Evolutionary conservation across 2,797 vertebrate genomes (phyloP).

Genomic region (Glossophaga mutica): DNA sequence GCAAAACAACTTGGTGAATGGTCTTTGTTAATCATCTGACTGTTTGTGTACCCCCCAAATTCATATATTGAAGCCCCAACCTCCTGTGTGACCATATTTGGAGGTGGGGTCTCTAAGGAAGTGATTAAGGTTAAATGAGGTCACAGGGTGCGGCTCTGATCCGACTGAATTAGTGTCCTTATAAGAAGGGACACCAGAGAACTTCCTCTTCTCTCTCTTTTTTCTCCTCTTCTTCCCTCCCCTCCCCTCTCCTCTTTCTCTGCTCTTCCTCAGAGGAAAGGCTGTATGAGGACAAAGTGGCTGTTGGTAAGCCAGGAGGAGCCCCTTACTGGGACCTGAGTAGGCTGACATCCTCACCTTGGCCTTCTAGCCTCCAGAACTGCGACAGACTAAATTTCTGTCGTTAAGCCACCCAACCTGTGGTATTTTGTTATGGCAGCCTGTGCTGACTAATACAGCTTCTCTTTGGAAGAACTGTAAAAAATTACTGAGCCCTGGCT

Average conservation of each 20-base stretch:
- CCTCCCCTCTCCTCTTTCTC: background rate
- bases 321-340: background rate
- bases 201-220: background rate
- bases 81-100: background rate
- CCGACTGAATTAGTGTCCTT: background rate
- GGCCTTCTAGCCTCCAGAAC: background rate
- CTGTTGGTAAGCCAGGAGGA: background rate
- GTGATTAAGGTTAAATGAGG: too few species aligned
- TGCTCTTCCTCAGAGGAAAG: background rate
- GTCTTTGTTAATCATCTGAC: background rate
- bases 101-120: background rate
- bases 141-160: background rate
- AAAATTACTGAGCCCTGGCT: background rate
- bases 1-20: background rate
- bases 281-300: background rate
- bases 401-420: background rate
- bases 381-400: background rate
- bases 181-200: background rate
- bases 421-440: background rate
- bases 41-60: background rate
- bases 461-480: background rate
- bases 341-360: background rate
- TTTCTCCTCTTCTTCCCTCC: too few species aligned
- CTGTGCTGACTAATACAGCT: too few species aligned
- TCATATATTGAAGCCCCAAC: background rate